These are phyloP conservation scores for Myopa testacea DNA, from an alignment of 2,888 invertebrate species.

Conservation along the genomic window DNA sequence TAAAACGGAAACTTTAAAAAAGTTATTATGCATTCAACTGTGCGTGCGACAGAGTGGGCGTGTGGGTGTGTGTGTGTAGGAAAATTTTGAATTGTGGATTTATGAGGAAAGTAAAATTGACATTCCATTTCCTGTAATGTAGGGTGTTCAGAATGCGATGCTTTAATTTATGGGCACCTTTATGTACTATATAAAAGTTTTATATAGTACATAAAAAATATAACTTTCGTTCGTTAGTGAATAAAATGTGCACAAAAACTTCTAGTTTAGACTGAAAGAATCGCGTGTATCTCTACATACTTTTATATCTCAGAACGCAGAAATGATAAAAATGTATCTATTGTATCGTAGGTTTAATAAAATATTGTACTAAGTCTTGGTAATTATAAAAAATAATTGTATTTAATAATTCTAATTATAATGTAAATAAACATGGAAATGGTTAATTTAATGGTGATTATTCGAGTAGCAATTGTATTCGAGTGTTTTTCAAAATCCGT, in stretches of 20 bases:
- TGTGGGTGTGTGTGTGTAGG: neutral
- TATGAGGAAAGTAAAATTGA: neutral
- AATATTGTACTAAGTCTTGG: no score
- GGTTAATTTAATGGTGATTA: no score
- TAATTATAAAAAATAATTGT: no score
- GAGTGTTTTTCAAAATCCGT: neutral
- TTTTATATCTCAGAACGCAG: no score
- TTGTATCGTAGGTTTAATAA: no score
- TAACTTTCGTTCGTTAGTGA: neutral
- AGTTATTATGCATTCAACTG: neutral
- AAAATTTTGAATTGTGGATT: neutral
- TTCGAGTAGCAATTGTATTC: neutral
- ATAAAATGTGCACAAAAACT: no score
- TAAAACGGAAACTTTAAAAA: neutral
- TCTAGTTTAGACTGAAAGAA: no score
- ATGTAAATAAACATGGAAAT: no score
- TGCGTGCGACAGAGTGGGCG: neutral
- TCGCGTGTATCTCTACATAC: no score
- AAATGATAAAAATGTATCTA: no score
- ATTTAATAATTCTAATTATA: no score
- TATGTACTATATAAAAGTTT: neutral
- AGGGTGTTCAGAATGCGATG: neutral
- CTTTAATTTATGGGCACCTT: neutral
- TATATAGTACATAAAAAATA: no score
- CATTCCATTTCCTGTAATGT: neutral